Evolutionary conservation across 37 sponge, comb jelly and placozoan genomes (phyloP).

Genomic region (Cliona cf. orientalis): DNA sequence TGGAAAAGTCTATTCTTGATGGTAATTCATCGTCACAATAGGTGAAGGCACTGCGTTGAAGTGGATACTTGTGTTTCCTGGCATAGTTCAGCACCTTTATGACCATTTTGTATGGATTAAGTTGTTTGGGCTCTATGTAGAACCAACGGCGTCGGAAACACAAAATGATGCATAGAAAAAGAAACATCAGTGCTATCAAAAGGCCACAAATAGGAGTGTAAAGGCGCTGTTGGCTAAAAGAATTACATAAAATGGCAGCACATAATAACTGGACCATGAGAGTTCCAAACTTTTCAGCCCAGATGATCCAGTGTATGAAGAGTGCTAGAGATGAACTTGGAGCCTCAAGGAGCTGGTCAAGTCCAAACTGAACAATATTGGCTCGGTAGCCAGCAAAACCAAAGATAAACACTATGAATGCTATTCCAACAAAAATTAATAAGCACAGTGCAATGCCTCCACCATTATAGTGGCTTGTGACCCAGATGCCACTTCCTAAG

Average conservation of each 20-base stretch:
- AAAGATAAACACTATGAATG: not conserved
- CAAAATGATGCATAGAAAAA: not conserved
- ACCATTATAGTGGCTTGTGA: too few relatives aligned
- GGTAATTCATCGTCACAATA: not conserved
- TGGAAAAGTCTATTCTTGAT: conserved; percentile 3
- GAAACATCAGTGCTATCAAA: not conserved
- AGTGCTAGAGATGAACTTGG: not conserved
- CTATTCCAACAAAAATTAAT: not conserved
- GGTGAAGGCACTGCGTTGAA: not conserved
- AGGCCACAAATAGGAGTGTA: not conserved
- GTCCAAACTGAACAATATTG: not conserved
- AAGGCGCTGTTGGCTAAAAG: not conserved
- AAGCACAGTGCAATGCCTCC: too few relatives aligned
- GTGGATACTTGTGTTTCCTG: conserved; percentile 6
- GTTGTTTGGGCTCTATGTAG: not conserved
- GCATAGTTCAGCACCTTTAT: conserved; percentile 1
- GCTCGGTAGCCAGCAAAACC: not conserved
- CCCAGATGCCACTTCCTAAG: too few relatives aligned
- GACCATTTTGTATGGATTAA: conserved; percentile 3
- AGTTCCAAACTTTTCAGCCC: not conserved
- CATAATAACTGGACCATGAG: not conserved
- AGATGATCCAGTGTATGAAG: not conserved
- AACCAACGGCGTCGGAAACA: not conserved
- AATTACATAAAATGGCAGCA: not conserved
- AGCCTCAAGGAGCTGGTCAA: not conserved